Conservation (phyloP, 2,888 invertebrate species). For the Eupithecia subfuscata region DNA sequence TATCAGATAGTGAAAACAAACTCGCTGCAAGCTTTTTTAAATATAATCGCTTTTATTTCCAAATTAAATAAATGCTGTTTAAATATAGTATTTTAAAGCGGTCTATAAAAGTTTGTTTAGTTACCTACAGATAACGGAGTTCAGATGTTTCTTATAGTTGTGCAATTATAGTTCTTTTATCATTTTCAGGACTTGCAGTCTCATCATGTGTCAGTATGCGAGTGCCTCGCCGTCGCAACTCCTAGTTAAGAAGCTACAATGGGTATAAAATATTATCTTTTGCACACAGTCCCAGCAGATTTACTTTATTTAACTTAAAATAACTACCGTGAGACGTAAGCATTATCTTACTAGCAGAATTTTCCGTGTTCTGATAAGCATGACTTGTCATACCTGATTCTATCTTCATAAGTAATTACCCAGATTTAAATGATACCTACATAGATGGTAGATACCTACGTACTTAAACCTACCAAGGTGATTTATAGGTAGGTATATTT, state of each 20-base stretch:
- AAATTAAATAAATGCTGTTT: background rate
- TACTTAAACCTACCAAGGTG: background rate
- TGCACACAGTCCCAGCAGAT: background rate
- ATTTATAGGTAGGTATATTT: background rate
- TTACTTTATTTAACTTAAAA: background rate
- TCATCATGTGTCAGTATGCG: background rate
- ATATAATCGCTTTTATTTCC: background rate
- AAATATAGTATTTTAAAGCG: background rate
- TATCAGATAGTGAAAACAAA: too few species aligned
- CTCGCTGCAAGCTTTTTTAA: too few species aligned
- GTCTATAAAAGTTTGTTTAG: background rate
- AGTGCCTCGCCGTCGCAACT: background rate
- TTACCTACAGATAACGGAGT: background rate
- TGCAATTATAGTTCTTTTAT: background rate
- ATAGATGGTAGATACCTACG: background rate
- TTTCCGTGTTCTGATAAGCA: background rate
- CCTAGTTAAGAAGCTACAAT: background rate
- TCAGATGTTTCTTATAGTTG: background rate
- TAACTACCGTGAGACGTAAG: background rate
- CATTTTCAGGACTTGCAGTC: background rate
- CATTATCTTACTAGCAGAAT: background rate
- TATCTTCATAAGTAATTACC: background rate
- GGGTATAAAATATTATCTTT: background rate
- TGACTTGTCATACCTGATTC: background rate
- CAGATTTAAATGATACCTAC: background rate